Evolutionary conservation across 2,888 invertebrate genomes (phyloP), one percentile per base, ranked within the genome.

Genomic region (Falcaria lacertinaria): DNA sequence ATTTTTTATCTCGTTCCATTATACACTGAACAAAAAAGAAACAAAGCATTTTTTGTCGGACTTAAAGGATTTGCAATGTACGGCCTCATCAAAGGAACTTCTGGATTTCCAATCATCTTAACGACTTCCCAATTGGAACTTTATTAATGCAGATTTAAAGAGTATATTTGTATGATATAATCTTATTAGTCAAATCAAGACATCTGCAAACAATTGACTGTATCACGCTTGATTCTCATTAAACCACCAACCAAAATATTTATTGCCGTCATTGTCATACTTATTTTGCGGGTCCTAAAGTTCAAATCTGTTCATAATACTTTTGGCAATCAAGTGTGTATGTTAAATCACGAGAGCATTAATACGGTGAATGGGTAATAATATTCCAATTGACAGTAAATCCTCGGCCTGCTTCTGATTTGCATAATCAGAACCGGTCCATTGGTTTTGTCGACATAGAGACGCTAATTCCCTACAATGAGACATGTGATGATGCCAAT

Each of bases 361-460:
- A 63, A 60, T 58, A 53, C 54, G 59, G 62, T 61, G 61, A 62
- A 69, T 72, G 59, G 67, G 59, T 71, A 69, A 69, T 74, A 72
- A 64, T 64, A 61, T 68, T 59, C 56, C 61, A 72, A 73, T 71
- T 77, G 80, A 79, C 79, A 73, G 67, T 78, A 73, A 78, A 70
- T 72, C 64, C 65, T 70, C 64, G 67, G 73, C 69, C 64, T 53
- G 71, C 74, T 73, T 70, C 72, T 69, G 63, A 80, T 80, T 80
- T 73, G 66, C 77, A 80, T 81, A 80, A 80, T 76, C 78, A 65
- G 54, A 60, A 62, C 67, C 61, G 57, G 57, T 65, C 60, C 47
- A 49, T 49, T 28, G 28, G 28, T 28, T 54, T 59, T 65, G 50
- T 61, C 48, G 61, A 61, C 63, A 61, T 56, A 44, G 47, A 42